Base-by-base conservation (phyloP, 2,888 invertebrate species). In the Heliconius sara region DNA sequence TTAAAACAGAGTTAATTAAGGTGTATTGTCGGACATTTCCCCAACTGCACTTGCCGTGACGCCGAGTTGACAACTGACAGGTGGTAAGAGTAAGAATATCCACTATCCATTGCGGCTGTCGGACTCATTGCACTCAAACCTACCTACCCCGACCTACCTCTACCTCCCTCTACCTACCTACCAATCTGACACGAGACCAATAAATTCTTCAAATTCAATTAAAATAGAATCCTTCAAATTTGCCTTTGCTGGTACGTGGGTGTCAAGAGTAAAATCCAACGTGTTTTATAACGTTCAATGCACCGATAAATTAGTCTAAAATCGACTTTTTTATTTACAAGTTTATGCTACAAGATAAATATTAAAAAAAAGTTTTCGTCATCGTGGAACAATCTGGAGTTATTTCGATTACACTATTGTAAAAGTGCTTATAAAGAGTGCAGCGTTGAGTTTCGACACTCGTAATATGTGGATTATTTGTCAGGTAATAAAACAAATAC, bases 181-280 rank as follows among this genome's bases (percentile, higher is more conserved):
- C 60, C 22, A n/a, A 60, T 60, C n/a, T 67, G 67, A 67, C 34
- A 67, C 30, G 67, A 10, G 16, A 67, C 19, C 67, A 30, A 67
- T 67, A 67, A 67, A 67, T 67, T 67, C 30, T 67, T 67, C 30
- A 67, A 67, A 67, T 67, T 67, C 30, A 66, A 66, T 66, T 67
- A 67, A 60, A 67, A 67, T 67, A 67, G 30, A 67, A 67, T 67
- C 30, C 67, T 67, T 67, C 67, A 67, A 10, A 67, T 67, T 30
- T 67, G 67, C 34, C 67, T 67, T 34, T 34, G 30, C 67, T 34
- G 34, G 30, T 67, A 67, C 34, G 67, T 22, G 22, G 22, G 52
- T 22, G 22, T 34, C 34, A 67, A 67, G 67, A 67, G 34, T 67
- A 67, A 67, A 34, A 67, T 67, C 34, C 22, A 19, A 10, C 67